Percentiles rank a stretch among this genome's conserved stretches.
phyloP scores from a whole-genome alignment of 2,113 vertebrate genomes.

The Eulacestoma nigropectus region DNA sequence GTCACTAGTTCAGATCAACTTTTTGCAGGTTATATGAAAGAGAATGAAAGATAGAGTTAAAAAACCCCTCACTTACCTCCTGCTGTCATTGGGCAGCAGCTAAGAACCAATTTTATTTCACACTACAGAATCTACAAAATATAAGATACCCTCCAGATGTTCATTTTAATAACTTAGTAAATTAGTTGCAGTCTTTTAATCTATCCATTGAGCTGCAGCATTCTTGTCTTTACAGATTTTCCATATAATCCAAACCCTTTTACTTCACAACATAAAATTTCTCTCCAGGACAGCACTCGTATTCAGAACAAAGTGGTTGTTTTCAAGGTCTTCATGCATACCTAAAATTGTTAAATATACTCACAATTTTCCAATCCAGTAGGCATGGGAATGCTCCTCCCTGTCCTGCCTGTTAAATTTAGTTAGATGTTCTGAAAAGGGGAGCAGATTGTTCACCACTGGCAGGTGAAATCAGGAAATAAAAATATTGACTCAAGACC shows the following conservation, averaged over 20 bases:
- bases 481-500: conserved; percentile 73
- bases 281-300: neutral
- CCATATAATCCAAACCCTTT: neutral
- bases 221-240: neutral
- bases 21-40: neutral
- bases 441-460: conserved; percentile 53
- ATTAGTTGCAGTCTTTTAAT: neutral
- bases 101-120: neutral
- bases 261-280: neutral
- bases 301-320: conserved; percentile 23
- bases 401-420: conserved; percentile 64
- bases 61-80: neutral
- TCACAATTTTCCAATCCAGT: conserved; percentile 23
- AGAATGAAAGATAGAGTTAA: neutral
- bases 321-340: conserved; percentile 43
- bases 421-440: conserved; percentile 55
- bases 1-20: neutral
- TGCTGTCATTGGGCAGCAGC: neutral
- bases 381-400: conserved; percentile 16
- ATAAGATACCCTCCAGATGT: neutral
- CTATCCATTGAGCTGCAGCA: neutral
- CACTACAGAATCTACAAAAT: neutral
- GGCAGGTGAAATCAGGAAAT: conserved; percentile 72
- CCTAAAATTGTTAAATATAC: conserved; percentile 56
- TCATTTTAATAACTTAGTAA: neutral